Evolutionary conservation across 2,888 invertebrate species (phyloP).

Genomic region (Keiferia lycopersicella): DNA sequence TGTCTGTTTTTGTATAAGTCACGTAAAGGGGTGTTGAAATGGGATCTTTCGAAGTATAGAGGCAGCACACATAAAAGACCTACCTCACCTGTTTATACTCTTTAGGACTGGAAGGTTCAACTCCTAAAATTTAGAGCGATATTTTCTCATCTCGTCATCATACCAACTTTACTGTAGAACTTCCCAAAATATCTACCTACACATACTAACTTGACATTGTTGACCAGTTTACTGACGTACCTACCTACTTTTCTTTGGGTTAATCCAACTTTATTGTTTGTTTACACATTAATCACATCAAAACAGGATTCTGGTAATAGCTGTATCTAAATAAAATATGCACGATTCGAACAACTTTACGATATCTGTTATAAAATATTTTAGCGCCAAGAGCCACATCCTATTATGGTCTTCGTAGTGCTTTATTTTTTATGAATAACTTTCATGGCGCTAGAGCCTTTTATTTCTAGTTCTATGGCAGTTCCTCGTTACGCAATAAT

Average conservation of each 20-base stretch:
- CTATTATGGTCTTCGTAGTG: constrained; percentile 40
- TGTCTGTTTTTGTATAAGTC: too few relatives aligned
- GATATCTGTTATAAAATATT: neutral
- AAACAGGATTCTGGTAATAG: constrained; percentile 37
- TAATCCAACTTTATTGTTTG: neutral
- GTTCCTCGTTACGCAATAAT: constrained; percentile 56
- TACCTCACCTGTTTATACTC: too few relatives aligned
- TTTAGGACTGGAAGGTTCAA: too few relatives aligned
- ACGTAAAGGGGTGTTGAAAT: too few relatives aligned
- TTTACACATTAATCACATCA: constrained; percentile 42
- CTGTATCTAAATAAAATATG: constrained; percentile 35
- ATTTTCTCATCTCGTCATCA: too few relatives aligned
- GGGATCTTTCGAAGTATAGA: too few relatives aligned
- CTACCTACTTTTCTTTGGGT: neutral
- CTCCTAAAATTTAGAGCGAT: too few relatives aligned
- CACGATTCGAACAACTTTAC: constrained; percentile 48
- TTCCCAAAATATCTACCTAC: too few relatives aligned
- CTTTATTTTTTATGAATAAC: constrained; percentile 38
- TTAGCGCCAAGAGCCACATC: constrained; percentile 33
- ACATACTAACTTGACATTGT: too few relatives aligned
- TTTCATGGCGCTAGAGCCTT: constrained; percentile 32
- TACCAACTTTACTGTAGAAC: too few relatives aligned
- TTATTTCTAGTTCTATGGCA: constrained; percentile 43
- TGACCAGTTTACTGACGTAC: neutral
- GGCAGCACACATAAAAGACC: too few relatives aligned